Conservation (phyloP, 1,140 invertebrate genomes). For the Varroa destructor region DNA sequence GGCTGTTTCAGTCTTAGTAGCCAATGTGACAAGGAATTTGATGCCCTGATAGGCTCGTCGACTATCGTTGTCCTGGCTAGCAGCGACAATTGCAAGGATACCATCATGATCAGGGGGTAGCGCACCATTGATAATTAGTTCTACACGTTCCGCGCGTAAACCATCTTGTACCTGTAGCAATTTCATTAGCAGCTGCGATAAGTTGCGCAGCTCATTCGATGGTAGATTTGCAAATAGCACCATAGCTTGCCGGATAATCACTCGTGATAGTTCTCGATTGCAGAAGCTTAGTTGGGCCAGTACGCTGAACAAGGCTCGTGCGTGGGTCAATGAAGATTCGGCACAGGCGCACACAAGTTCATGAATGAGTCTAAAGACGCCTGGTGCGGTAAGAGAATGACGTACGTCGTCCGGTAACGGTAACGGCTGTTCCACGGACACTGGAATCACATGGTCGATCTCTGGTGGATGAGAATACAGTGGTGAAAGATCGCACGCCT, state of each 20-base stretch:
- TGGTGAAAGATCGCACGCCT: slow-evolving; percentile 36
- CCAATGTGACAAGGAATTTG: slow-evolving; percentile 43
- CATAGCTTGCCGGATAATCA: slow-evolving; percentile 41
- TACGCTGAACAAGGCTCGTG: slow-evolving; percentile 39
- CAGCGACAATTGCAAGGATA: slow-evolving; percentile 39
- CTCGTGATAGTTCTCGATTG: slow-evolving; percentile 40
- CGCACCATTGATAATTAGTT: slow-evolving; percentile 42
- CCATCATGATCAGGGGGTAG: slow-evolving; percentile 37
- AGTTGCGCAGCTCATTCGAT: slow-evolving; percentile 43
- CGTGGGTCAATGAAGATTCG: slow-evolving; percentile 37
- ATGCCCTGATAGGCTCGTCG: slow-evolving; percentile 45
- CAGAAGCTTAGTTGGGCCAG: slow-evolving; percentile 41
- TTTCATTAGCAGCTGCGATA: slow-evolving; percentile 41
- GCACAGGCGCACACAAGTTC: slow-evolving; percentile 41
- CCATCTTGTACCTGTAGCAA: slow-evolving; percentile 43
- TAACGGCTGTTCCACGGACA: slow-evolving; percentile 30
- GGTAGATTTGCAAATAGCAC: slow-evolving; percentile 39
- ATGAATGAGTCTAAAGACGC: slow-evolving; percentile 31
- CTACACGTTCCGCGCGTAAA: slow-evolving; percentile 39
- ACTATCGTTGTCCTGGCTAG: slow-evolving; percentile 41
- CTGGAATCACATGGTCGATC: slow-evolving; percentile 30
- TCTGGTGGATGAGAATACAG: slow-evolving; percentile 30
- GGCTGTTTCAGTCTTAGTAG: slow-evolving; percentile 39
- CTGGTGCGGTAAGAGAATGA: slow-evolving; percentile 32
- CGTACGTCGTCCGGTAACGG: slow-evolving; percentile 32